phyloP scores from a whole-genome alignment of 1,140 invertebrate genomes.

The Calycopis cecrops region DNA sequence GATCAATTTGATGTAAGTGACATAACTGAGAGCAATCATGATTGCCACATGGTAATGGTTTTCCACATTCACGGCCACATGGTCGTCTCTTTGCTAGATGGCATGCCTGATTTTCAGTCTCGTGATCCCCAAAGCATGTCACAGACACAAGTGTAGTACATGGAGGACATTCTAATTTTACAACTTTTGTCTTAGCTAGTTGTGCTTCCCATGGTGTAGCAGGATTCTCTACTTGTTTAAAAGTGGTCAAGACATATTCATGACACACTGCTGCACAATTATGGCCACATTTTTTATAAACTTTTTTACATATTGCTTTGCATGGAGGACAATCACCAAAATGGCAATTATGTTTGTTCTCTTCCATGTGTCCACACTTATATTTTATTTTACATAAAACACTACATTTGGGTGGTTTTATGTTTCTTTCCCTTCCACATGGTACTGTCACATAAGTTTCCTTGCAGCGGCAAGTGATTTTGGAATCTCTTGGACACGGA shows the following conservation, averaged over 20 bases:
- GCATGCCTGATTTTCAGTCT: slow-evolving; percentile 85
- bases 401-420: slow-evolving; percentile 86
- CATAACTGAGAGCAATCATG: slow-evolving; percentile 86
- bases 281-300: slow-evolving; percentile 83
- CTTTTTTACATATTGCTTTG: slow-evolving; percentile 80
- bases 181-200: slow-evolving; percentile 77
- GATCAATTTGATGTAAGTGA: slow-evolving; percentile 77
- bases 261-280: slow-evolving; percentile 87
- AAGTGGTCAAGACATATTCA: slow-evolving; percentile 82
- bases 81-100: slow-evolving; percentile 80
- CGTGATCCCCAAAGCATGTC: slow-evolving; percentile 89
- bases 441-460: slow-evolving; percentile 86
- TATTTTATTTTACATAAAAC: slow-evolving; percentile 79
- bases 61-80: slow-evolving; percentile 85
- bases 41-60: slow-evolving; percentile 83
- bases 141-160: slow-evolving; percentile 83
- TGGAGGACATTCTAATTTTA: slow-evolving; percentile 81
- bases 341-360: slow-evolving; percentile 88
- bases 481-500: slow-evolving; percentile 87
- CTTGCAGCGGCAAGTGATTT: slow-evolving; percentile 90
- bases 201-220: slow-evolving; percentile 87
- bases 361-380: slow-evolving; percentile 85
- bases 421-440: slow-evolving; percentile 87
- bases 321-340: slow-evolving; percentile 92
- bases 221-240: slow-evolving; percentile 77